These are phyloP conservation scores for Rana temporaria DNA, from an alignment of 2,113 vertebrate species.

Conservation along the genomic window DNA sequence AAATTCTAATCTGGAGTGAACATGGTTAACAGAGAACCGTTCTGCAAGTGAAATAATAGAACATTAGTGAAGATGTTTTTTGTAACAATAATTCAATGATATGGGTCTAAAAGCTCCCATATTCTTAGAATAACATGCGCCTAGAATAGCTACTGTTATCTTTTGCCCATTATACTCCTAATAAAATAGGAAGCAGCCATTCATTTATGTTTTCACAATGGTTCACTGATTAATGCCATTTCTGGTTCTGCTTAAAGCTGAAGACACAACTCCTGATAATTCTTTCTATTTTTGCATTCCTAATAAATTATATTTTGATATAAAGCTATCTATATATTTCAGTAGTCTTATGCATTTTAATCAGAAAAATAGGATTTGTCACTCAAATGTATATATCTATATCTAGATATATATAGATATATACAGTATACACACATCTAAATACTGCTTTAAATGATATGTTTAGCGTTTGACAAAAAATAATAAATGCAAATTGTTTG, in stretches of 20 bases:
- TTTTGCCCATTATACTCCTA: conserved; percentile 13
- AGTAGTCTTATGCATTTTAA: no score
- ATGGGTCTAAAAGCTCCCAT: neutral
- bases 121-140: conserved; percentile 21
- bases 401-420: no score
- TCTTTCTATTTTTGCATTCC: neutral
- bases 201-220: conserved; percentile 36
- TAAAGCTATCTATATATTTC: neutral
- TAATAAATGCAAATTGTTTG: no score
- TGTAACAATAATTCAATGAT: conserved; percentile 5
- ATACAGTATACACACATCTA: no score
- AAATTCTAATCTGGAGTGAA: no score
- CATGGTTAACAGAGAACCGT: neutral
- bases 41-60: conserved; percentile 9
- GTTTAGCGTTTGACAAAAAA: no score
- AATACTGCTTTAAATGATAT: no score
- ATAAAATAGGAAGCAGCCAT: conserved; percentile 20
- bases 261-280: conserved; percentile 5
- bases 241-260: neutral
- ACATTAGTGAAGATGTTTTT: neutral
- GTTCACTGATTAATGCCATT: conserved; percentile 27
- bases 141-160: conserved; percentile 27
- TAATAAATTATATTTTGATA: neutral
- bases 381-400: no score
- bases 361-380: neutral